Evolutionary conservation across 2,113 vertebrate species (phyloP), one percentile per base, ranked within the genome.

Genomic region (Cichladusa arquata): DNA sequence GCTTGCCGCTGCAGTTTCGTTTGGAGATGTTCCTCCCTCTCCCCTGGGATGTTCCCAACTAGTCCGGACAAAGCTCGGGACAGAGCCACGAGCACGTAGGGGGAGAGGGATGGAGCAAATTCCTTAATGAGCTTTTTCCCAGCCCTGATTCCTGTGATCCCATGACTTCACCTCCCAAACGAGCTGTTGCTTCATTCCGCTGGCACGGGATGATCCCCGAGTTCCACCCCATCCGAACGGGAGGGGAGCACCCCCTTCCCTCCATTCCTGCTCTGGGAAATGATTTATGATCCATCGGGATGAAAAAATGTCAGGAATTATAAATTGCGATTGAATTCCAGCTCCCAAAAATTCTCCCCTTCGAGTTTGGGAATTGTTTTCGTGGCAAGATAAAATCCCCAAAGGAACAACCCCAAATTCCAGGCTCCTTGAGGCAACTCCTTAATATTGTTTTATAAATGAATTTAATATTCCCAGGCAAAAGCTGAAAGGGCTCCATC

Each of bases 51-150:
- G 91, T 91, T 96, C 93, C 54, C 88, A 84, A 97, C 96, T 74
- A 97, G 96, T 91, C 96, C 22, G 57, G 91, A 95, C 93, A 97
- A 91, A 89, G 94, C 47, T 93, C 77, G 77, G 88, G 96, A 94
- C 96, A 79, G 86, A 91, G 95, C 64, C 92, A 81, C 48, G 31
- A 95, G 94, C 95, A 91, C 77, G 69, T 77, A 76, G 86, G 38
- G 95, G 48, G 66, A 91, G 88, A 84, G 65, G 83, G 95, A 95
- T 93, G 96, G 93, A 92, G 89, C 92, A 53, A 92, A 95, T 92
- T 94, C 94, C 94, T 97, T 93, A 76, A 95, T 17, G 94, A 96
- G 94, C 80, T 91, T 91, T 87, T 95, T 96, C 94, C 96, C 96
- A 95, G 81, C 94, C 96, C 94, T 34, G 79, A 84, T 48, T 82